Base-by-base conservation (phyloP, 2,888 invertebrate species). In the Oxystoma pomonae region DNA sequence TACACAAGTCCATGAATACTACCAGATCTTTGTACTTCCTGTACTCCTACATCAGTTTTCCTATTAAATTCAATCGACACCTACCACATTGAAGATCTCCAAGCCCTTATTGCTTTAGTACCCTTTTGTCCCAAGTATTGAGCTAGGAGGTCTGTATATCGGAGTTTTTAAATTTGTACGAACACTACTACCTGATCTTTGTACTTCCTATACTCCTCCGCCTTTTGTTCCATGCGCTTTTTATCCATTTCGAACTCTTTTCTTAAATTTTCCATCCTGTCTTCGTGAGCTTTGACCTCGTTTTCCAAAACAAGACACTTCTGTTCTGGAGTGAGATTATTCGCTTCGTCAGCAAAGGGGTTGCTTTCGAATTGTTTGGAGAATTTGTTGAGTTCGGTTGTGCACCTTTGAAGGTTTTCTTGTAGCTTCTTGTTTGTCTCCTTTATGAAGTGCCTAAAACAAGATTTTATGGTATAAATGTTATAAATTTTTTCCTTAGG, bases 351-450 rank as follows among this genome's bases (percentile, higher is more conserved):
- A 35, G 35, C 35, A 12, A 35, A 35, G 3, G 35, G 35, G 5
- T 55, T 62, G 52, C 67, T 63, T 20, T 71, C 70, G 1, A 73
- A 59, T 69, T 71, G 66, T 55, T 69, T 68, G 1, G 66, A 62
- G 16, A 72, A 57, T 3, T 57, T 63, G 16, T 73, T 67, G 7
- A 73, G 58, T 65, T 74, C 73, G 16, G 20, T 60, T 20, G 69
- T 63, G 1, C 68, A 69, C 20, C 67, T 70, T 52, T 72, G 68
- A 1, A 73, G 60, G 55, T 69, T 69, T 60, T 72, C 72, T 65
- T 74, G 73, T 20, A 74, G 59, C 18, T 70, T 69, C 0, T 56
- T 59, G 53, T 74, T 72, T n/a, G 69, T 70, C 5, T 72, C 70
- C 52, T 66, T 60, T 1, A 75, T 62, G 20, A 51, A 64, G n/a